These are phyloP conservation scores for Agriotes lineatus DNA, from an alignment of 2,888 invertebrate genomes.

Conservation along the genomic window DNA sequence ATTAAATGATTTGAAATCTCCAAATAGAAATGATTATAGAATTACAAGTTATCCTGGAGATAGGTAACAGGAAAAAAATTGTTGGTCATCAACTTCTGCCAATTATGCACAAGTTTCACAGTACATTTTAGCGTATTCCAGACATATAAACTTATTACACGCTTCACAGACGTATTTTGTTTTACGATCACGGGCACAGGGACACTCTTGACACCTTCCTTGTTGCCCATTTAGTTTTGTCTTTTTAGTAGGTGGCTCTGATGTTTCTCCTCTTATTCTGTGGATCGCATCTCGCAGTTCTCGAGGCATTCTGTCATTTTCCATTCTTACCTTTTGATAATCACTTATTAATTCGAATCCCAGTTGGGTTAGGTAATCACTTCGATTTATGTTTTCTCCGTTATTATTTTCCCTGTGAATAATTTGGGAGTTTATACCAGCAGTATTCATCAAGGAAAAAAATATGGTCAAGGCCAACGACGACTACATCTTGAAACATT, in stretches of 20 bases:
- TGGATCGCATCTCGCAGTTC: neutral
- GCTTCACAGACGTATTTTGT: slow-evolving; percentile 10
- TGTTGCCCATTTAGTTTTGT: neutral
- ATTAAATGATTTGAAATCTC: neutral
- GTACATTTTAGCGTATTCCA: neutral
- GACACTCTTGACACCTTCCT: neutral
- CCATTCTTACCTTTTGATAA: neutral
- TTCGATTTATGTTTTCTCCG: slow-evolving; percentile 4
- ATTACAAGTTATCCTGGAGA: too few species aligned
- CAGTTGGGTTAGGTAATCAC: slow-evolving; percentile 11
- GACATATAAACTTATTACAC: neutral
- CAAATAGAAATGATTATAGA: too few species aligned
- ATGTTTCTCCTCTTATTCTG: neutral
- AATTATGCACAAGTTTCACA: neutral
- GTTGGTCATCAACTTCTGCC: neutral
- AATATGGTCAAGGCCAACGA: slow-evolving; percentile 8
- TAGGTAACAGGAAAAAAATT: neutral
- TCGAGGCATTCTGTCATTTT: neutral
- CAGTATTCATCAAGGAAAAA: slow-evolving; percentile 38
- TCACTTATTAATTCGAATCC: slow-evolving; percentile 25
- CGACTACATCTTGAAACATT: slow-evolving; percentile 17
- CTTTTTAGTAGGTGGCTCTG: slow-evolving; percentile 1
- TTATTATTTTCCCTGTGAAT: slow-evolving; percentile 21
- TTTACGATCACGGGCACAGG: neutral
- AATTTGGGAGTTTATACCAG: slow-evolving; percentile 34